Conservation (phyloP, 2,888 invertebrate species). For the Acholoe squamosa region DNA sequence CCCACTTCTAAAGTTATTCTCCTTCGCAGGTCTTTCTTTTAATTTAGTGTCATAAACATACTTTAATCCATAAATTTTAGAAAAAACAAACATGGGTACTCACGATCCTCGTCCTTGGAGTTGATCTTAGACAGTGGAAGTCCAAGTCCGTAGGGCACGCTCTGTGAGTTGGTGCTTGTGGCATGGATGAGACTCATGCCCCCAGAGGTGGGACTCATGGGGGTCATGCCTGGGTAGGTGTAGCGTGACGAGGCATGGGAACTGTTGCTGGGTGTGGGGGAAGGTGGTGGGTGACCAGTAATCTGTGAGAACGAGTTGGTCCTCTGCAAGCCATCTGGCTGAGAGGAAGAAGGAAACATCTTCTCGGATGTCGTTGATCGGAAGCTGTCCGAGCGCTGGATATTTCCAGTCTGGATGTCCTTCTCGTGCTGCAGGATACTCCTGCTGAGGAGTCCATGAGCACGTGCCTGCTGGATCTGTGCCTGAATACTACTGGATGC, state of each 20-base stretch:
- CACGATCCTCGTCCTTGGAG: conserved; percentile 68
- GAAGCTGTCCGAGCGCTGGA: conserved; percentile 82
- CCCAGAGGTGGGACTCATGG: conserved; percentile 65
- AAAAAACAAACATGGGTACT: conserved; percentile 53
- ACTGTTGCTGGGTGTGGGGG: conserved; percentile 79
- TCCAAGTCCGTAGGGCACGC: conserved; percentile 62
- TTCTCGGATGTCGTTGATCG: conserved; percentile 96
- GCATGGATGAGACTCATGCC: conserved; percentile 40
- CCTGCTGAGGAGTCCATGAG: conserved; percentile 88
- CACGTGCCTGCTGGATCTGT: conserved; percentile 89
- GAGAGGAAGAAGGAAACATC: conserved; percentile 87
- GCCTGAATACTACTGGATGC: conserved; percentile 81
- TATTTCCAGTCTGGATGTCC: conserved; percentile 88
- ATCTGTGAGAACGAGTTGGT: conserved; percentile 78
- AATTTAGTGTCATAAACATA: background rate
- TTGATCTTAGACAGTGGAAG: conserved; percentile 67
- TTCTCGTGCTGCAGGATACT: conserved; percentile 74
- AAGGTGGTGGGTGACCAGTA: conserved; percentile 74
- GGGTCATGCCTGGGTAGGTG: conserved; percentile 78
- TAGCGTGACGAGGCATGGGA: conserved; percentile 75
- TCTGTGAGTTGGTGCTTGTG: conserved; percentile 30
- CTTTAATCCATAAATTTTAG: background rate
- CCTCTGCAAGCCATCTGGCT: conserved; percentile 65
- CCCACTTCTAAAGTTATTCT: too few relatives aligned
- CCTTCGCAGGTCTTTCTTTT: too few relatives aligned